These are phyloP conservation scores for Hormiphora californensis DNA, from an alignment of 37 sponge, comb jelly and placozoan genomes.

Conservation along the genomic window DNA sequence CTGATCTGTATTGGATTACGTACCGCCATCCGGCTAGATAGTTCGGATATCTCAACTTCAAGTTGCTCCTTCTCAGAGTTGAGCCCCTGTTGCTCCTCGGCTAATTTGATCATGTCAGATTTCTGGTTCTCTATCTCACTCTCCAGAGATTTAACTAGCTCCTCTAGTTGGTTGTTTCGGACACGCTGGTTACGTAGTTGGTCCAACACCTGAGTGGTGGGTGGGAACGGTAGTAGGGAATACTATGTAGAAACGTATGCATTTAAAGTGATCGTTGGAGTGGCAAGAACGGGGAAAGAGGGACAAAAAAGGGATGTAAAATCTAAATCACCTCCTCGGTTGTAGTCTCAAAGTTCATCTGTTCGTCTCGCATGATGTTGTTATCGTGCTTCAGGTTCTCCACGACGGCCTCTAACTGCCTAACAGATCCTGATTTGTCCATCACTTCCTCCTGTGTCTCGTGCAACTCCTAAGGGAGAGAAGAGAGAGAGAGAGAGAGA, in stretches of 20 bases:
- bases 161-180: conserved; percentile 46
- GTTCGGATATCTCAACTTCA: background rate
- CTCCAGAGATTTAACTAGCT: conserved; percentile 29
- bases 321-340: conserved; percentile 6
- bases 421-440: conserved; percentile 39
- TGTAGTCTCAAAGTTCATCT: conserved; percentile 49
- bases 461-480: conserved; percentile 11
- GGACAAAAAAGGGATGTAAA: background rate
- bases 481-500: too few relatives aligned
- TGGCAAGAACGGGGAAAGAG: background rate
- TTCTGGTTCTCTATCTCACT: background rate
- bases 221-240: background rate
- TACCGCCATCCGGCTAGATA: conserved; percentile 24
- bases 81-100: background rate
- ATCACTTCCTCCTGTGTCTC: conserved; percentile 9
- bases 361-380: conserved; percentile 44
- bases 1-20: background rate
- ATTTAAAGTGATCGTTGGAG: background rate
- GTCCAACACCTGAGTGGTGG: conserved; percentile 28
- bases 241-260: background rate
- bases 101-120: background rate
- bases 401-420: conserved; percentile 32
- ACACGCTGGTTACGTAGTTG: conserved; percentile 6
- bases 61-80: conserved; percentile 9
- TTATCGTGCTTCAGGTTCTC: conserved; percentile 50